These are phyloP conservation scores for Oryzias sinensis DNA, from an alignment of 2,797 vertebrate species.

Conservation along the genomic window DNA sequence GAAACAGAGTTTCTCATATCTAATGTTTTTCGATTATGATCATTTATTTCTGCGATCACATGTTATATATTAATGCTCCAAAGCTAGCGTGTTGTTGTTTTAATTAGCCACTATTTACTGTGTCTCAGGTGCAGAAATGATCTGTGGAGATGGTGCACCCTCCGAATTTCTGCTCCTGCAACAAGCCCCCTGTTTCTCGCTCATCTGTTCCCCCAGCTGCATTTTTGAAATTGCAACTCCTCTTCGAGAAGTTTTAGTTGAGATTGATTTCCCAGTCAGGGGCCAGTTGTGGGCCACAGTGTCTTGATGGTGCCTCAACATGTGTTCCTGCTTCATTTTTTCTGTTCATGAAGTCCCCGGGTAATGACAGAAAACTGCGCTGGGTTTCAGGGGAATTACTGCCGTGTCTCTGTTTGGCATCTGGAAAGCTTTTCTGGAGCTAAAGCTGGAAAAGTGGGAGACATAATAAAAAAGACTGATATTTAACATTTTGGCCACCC, in stretches of 20 bases:
- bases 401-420: not conserved
- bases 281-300: slow-evolving; percentile 1
- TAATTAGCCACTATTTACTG: too few relatives aligned
- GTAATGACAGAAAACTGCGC: not conserved
- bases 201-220: slow-evolving; percentile 1
- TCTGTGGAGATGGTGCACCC: not conserved
- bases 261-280: slow-evolving; percentile 14
- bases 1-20: too few relatives aligned
- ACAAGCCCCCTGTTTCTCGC: not conserved
- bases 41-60: too few relatives aligned
- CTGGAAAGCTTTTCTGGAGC: too few relatives aligned
- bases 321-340: not conserved
- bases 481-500: too few relatives aligned
- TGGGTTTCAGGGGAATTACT: not conserved
- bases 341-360: not conserved
- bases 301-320: slow-evolving; percentile 7
- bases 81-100: too few relatives aligned
- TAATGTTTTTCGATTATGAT: too few relatives aligned
- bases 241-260: slow-evolving; percentile 5
- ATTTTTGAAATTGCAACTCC: not conserved
- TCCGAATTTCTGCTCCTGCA: not conserved
- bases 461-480: too few relatives aligned
- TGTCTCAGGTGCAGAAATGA: too few relatives aligned
- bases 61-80: too few relatives aligned
- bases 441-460: too few relatives aligned